phyloP scores from a whole-genome alignment of 2,888 invertebrate genomes.

The Scaptomyza flava region DNA sequence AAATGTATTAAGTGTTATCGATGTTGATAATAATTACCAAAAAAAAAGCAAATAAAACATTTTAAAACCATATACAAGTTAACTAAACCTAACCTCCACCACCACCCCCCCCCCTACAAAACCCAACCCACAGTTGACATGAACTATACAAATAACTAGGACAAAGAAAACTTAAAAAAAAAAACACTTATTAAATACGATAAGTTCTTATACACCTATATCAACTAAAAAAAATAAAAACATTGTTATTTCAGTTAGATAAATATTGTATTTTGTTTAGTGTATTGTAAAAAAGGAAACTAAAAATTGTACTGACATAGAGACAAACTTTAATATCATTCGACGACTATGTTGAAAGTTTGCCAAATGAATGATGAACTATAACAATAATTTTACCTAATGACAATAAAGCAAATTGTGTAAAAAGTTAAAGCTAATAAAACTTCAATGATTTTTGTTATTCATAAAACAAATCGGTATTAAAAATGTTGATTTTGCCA shows the following conservation, averaged over 20 bases:
- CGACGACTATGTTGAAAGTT: slow-evolving; percentile 34
- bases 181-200: not conserved
- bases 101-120: not conserved
- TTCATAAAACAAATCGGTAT: no score
- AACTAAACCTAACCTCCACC: not conserved
- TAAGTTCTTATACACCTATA: not conserved
- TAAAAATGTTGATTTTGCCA: no score
- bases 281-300: slow-evolving; percentile 7
- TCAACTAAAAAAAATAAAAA: slow-evolving; percentile 1
- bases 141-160: slow-evolving; percentile 2
- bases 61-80: slow-evolving; percentile 50
- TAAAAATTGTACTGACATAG: slow-evolving; percentile 35
- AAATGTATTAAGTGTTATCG: slow-evolving; percentile 66
- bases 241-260: slow-evolving; percentile 7
- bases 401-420: slow-evolving; percentile 64
- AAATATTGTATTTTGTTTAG: slow-evolving; percentile 3
- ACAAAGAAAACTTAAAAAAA: not conserved
- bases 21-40: slow-evolving; percentile 70
- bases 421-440: slow-evolving; percentile 31
- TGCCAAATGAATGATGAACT: slow-evolving; percentile 28
- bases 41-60: slow-evolving; percentile 17
- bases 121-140: slow-evolving; percentile 40
- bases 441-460: no score
- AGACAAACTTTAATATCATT: slow-evolving; percentile 26
- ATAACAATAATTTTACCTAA: slow-evolving; percentile 58